phyloP scores from a whole-genome alignment of 2,888 invertebrate species.

The Limnephilus marmoratus region DNA sequence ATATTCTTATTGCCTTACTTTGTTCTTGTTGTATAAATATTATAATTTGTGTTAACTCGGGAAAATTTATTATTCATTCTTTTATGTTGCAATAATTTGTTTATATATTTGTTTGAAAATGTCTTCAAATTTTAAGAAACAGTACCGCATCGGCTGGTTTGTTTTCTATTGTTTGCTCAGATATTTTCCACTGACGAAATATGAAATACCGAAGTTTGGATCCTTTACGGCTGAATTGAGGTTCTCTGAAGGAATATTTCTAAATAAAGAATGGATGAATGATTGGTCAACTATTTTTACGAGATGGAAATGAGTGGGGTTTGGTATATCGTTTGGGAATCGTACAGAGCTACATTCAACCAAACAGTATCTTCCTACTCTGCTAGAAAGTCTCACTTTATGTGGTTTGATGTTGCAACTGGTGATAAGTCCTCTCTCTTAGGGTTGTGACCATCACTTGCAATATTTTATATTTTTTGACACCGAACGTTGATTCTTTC shows the following conservation, averaged over 20 bases:
- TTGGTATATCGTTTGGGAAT: neutral
- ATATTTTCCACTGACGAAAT: conserved; percentile 13
- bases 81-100: conserved; percentile 19
- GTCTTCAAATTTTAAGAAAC: neutral
- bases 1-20: conserved; percentile 17
- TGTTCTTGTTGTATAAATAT: conserved; percentile 27
- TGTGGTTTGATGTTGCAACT: neutral
- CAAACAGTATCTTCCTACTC: neutral
- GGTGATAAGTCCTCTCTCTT: neutral
- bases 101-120: neutral
- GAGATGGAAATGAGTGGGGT: neutral
- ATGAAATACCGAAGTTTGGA: neutral
- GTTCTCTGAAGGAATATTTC: conserved; percentile 5
- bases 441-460: neutral
- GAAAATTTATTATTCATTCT: conserved; percentile 4
- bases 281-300: neutral
- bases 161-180: conserved; percentile 2
- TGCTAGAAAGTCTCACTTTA: neutral
- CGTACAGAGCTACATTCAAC: neutral
- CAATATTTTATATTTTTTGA: neutral
- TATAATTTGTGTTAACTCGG: conserved; percentile 31
- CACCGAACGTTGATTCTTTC: neutral
- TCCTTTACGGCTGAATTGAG: conserved; percentile 14
- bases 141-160: neutral
- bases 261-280: neutral